These are phyloP conservation scores for Oncorhynchus clarkii DNA, from an alignment of 2,113 vertebrate genomes.

Conservation along the genomic window DNA sequence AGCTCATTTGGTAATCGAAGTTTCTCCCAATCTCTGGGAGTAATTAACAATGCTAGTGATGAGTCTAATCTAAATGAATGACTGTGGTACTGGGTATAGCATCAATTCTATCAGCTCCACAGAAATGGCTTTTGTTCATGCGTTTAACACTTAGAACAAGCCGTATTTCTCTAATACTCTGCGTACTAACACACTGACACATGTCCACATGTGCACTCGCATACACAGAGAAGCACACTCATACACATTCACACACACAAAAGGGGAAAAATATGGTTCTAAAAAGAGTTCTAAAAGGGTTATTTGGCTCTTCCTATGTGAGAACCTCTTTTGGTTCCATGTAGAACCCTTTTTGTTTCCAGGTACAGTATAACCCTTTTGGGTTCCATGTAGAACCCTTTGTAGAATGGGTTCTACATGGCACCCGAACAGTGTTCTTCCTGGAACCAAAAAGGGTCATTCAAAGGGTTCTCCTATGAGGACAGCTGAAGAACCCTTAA, in stretches of 20 bases:
- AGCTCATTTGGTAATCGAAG: slow-evolving; percentile 62
- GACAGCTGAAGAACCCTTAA: too few relatives aligned
- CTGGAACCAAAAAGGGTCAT: background rate
- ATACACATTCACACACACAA: background rate
- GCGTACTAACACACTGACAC: slow-evolving; percentile 27
- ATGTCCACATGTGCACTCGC: background rate
- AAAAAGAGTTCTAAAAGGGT: too few relatives aligned
- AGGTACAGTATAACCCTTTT: too few relatives aligned
- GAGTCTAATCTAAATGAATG: slow-evolving; percentile 57
- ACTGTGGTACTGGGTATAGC: slow-evolving; percentile 22
- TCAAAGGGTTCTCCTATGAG: too few relatives aligned
- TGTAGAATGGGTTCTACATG: too few relatives aligned
- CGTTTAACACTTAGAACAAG: slow-evolving; percentile 19
- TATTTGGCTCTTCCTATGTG: too few relatives aligned
- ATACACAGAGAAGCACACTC: background rate
- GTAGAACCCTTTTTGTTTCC: too few relatives aligned
- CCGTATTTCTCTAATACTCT: background rate
- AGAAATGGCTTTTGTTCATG: slow-evolving; percentile 31
- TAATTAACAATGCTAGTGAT: slow-evolving; percentile 60
- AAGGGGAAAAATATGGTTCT: too few relatives aligned
- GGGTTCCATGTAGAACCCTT: too few relatives aligned
- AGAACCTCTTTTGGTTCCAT: too few relatives aligned
- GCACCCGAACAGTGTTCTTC: too few relatives aligned
- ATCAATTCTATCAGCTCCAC: slow-evolving; percentile 33
- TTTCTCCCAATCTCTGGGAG: slow-evolving; percentile 45